Conservation (phyloP, 2,888 invertebrate genomes). For the Ommatoiulus sabulosus region DNA sequence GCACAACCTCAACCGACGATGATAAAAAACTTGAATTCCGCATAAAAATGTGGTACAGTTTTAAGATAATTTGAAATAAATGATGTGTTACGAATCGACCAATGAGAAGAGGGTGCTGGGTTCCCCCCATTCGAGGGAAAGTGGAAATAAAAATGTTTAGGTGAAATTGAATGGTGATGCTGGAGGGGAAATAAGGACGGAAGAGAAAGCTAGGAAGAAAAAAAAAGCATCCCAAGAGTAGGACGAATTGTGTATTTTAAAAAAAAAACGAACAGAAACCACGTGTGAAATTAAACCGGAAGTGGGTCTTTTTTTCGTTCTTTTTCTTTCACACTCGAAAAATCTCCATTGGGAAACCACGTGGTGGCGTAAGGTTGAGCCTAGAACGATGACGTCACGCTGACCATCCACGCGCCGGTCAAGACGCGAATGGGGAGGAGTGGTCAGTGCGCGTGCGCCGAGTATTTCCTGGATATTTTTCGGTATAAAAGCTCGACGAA, state of each 20-base stretch:
- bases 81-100: conserved; percentile 2
- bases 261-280: not conserved
- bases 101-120: not conserved
- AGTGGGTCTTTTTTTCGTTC: conserved; percentile 29
- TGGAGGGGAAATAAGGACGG: conserved; percentile 47
- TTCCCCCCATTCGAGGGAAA: conserved; percentile 37
- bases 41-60: not conserved
- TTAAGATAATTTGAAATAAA: conserved; percentile 4
- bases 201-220: conserved; percentile 38
- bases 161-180: conserved; percentile 43
- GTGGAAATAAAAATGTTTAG: conserved; percentile 49
- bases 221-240: conserved; percentile 40
- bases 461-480: conserved; percentile 46
- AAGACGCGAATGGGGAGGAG: conserved; percentile 2
- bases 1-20: too few species aligned
- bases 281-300: conserved; percentile 50
- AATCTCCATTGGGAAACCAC: not conserved
- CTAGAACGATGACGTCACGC: not conserved
- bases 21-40: not conserved
- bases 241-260: too few species aligned
- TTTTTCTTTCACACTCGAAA: too few species aligned
- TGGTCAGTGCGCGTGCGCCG: conserved; percentile 50
- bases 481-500: conserved; percentile 21
- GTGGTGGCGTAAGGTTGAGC: conserved; percentile 42
- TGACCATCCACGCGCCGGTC: not conserved